Conservation (phyloP, 2,113 vertebrate genomes). For the Hippocampus abdominalis region DNA sequence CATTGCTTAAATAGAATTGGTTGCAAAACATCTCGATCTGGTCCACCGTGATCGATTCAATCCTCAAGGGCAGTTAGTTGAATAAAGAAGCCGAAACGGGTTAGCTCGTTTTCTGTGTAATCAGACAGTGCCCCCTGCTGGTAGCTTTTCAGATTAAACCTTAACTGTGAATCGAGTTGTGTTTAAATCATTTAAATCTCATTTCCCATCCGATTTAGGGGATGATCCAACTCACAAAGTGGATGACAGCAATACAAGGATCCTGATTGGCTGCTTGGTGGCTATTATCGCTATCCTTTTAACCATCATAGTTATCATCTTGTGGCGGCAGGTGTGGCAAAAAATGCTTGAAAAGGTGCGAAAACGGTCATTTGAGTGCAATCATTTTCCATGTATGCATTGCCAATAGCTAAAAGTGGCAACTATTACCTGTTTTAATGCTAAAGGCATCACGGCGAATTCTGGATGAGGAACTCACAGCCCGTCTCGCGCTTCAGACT, state of each 20-base stretch:
- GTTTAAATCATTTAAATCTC: conserved; percentile 8
- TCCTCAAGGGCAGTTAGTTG: neutral
- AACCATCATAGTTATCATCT: conserved; percentile 92
- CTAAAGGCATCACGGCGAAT: conserved; percentile 86
- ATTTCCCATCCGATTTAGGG: conserved; percentile 39
- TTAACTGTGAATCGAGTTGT: neutral
- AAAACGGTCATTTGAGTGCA: neutral
- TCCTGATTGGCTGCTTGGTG: conserved; percentile 92
- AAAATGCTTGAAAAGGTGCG: conserved; percentile 96
- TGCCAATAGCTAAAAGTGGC: neutral
- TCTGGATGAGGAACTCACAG: conserved; percentile 90
- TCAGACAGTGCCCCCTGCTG: conserved; percentile 57
- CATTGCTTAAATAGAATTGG: neutral
- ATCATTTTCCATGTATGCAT: neutral
- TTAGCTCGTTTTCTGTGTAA: neutral
- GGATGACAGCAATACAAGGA: conserved; percentile 91
- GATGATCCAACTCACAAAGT: conserved; percentile 88
- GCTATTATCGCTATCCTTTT: conserved; percentile 93
- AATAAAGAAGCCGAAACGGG: neutral
- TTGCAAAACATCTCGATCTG: neutral
- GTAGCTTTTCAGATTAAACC: too few species aligned
- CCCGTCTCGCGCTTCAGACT: conserved; percentile 87
- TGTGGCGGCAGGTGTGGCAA: conserved; percentile 98
- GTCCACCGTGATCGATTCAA: neutral
- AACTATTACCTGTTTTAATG: neutral